Evolutionary conservation across 1,140 invertebrate genomes (phyloP).

Genomic region (Leguminivora glycinivorella): DNA sequence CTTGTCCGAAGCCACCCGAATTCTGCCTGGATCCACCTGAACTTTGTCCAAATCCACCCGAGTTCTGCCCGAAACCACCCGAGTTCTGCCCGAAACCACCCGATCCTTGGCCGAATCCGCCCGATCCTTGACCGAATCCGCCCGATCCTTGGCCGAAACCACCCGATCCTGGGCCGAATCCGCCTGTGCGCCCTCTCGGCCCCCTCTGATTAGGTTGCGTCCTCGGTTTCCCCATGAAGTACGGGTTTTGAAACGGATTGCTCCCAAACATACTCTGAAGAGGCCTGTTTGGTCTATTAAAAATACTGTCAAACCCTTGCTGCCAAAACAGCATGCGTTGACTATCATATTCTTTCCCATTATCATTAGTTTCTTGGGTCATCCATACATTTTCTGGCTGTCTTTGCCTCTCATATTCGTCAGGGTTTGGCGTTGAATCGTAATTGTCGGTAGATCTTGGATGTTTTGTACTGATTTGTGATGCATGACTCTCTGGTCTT

Average conservation of each 20-base stretch:
- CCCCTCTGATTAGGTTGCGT: neutral
- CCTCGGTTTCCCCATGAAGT: conserved; percentile 13
- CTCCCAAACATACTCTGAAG: neutral
- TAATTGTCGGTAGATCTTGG: neutral
- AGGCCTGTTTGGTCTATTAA: neutral
- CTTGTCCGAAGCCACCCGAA: conserved; percentile 29
- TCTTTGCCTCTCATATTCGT: neutral
- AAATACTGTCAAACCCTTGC: neutral
- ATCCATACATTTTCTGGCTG: neutral
- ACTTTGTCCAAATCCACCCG: conserved; percentile 31
- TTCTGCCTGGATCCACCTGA: conserved; percentile 29
- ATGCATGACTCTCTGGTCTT: neutral
- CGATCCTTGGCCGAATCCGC: too few species aligned
- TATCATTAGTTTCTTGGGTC: neutral
- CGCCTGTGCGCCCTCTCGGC: neutral
- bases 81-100: neutral
- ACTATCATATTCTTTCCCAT: conserved; percentile 5
- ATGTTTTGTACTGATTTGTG: neutral
- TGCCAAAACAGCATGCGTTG: conserved; percentile 13
- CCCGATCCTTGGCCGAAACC: too few species aligned
- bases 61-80: conserved; percentile 30
- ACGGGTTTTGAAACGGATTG: conserved; percentile 15
- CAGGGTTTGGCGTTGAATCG: neutral
- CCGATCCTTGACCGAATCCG: too few species aligned
- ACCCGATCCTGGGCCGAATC: too few species aligned